Percentiles rank a stretch among this genome's conserved stretches.
phyloP scores from a whole-genome alignment of 2,888 invertebrate genomes.

The Drosophila diplacantha region DNA sequence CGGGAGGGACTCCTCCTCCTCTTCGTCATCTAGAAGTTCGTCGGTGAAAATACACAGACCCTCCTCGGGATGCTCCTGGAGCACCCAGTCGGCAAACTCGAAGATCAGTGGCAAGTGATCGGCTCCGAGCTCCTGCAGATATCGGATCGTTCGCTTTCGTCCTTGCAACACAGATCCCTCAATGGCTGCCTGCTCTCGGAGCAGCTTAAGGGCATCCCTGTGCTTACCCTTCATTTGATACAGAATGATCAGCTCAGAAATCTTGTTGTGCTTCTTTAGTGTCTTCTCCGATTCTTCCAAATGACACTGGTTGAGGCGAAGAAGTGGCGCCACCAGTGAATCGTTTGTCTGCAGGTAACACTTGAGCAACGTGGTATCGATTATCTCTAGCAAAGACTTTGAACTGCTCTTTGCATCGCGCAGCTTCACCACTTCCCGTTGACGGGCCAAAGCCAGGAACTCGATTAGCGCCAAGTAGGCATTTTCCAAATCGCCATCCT shows the following conservation, averaged over 20 bases:
- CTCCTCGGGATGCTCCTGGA: slow-evolving; percentile 90
- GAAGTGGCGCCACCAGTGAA: slow-evolving; percentile 92
- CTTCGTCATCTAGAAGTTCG: slow-evolving; percentile 80
- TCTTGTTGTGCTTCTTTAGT: slow-evolving; percentile 90
- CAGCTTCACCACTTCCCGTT: slow-evolving; percentile 76
- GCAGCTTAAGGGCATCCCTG: slow-evolving; percentile 91
- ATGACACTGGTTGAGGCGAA: slow-evolving; percentile 94
- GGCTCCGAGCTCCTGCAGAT: slow-evolving; percentile 91
- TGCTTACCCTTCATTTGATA: slow-evolving; percentile 97
- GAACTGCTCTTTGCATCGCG: slow-evolving; percentile 74
- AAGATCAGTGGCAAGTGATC: slow-evolving; percentile 92
- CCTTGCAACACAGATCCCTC: slow-evolving; percentile 85
- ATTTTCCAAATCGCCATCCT: slow-evolving; percentile 90
- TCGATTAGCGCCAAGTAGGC: slow-evolving; percentile 92
- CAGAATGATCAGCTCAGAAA: slow-evolving; percentile 94
- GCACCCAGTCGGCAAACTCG: slow-evolving; percentile 95
- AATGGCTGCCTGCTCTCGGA: slow-evolving; percentile 85
- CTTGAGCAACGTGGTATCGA: slow-evolving; percentile 97
- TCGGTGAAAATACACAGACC: slow-evolving; percentile 94
- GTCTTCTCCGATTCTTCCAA: slow-evolving; percentile 95
- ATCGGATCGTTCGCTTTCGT: slow-evolving; percentile 90
- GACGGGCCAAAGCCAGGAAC: slow-evolving; percentile 89
- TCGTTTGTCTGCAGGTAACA: slow-evolving; percentile 98
- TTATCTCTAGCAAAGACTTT: slow-evolving; percentile 86
- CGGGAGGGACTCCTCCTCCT: slow-evolving; percentile 92